Percentiles rank a stretch among this genome's conserved stretches.
These are phyloP conservation scores for Anthophora plumipes DNA, from an alignment of 2,888 invertebrate species.

Conservation along the genomic window DNA sequence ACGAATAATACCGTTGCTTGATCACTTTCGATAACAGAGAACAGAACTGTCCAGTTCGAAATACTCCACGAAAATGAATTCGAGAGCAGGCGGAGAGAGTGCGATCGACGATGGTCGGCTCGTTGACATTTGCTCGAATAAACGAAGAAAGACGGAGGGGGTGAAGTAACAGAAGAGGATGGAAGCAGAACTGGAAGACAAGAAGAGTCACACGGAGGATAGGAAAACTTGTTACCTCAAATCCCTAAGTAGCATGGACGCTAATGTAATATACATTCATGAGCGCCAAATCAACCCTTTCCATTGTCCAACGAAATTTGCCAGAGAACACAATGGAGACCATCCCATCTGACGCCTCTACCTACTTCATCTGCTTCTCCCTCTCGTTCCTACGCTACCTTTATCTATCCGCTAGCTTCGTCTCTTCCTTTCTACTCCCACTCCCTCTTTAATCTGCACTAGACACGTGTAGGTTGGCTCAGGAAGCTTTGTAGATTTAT, in stretches of 20 bases:
- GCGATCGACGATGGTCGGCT: not conserved
- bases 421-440: slow-evolving; percentile 5
- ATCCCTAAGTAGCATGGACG: slow-evolving; percentile 62
- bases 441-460: slow-evolving; percentile 24
- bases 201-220: slow-evolving; percentile 35
- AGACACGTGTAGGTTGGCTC: slow-evolving; percentile 59
- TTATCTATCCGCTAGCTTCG: slow-evolving; percentile 11
- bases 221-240: slow-evolving; percentile 68
- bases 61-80: not conserved
- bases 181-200: slow-evolving; percentile 7
- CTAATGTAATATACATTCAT: slow-evolving; percentile 75
- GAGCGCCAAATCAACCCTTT: slow-evolving; percentile 73
- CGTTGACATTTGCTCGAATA: slow-evolving; percentile 26
- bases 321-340: slow-evolving; percentile 68
- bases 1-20: not conserved
- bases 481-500: slow-evolving; percentile 70
- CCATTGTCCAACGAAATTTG: slow-evolving; percentile 74
- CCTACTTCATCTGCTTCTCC: slow-evolving; percentile 34
- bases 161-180: slow-evolving; percentile 9
- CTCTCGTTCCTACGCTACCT: slow-evolving; percentile 31
- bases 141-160: not conserved
- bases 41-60: no score
- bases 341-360: slow-evolving; percentile 31
- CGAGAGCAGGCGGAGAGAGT: not conserved
- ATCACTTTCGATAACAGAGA: not conserved